Evolutionary conservation across 2,888 invertebrate species (phyloP).

Genomic region (Drosophila fungiperda): DNA sequence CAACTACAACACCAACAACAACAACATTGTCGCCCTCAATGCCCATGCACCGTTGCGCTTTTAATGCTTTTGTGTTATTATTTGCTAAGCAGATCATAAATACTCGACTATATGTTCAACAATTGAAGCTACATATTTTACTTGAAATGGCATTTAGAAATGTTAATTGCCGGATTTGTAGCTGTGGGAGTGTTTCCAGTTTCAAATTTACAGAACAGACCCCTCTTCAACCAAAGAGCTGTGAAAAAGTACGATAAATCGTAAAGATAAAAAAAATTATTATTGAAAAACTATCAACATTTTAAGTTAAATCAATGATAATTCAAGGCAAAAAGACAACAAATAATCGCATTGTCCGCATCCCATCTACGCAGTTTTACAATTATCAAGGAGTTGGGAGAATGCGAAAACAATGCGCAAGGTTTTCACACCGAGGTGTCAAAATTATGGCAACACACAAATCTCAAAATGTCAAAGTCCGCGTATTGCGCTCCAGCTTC

Average conservation of each 20-base stretch:
- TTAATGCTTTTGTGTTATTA: slow-evolving; percentile 70
- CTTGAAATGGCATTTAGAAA: slow-evolving; percentile 69
- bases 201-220: slow-evolving; percentile 14
- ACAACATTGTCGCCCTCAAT: slow-evolving; percentile 71
- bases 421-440: slow-evolving; percentile 72
- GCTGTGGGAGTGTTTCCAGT: slow-evolving; percentile 19
- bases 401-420: slow-evolving; percentile 48
- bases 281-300: not conserved
- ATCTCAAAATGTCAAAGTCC: slow-evolving; percentile 60
- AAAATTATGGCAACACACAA: slow-evolving; percentile 42
- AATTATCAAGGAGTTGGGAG: slow-evolving; percentile 13
- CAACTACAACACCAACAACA: slow-evolving; percentile 15
- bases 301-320: not conserved
- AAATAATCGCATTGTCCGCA: slow-evolving; percentile 18
- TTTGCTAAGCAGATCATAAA: slow-evolving; percentile 72
- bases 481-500: slow-evolving; percentile 11
- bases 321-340: slow-evolving; percentile 1
- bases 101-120: slow-evolving; percentile 37
- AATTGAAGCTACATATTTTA: slow-evolving; percentile 47
- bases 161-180: slow-evolving; percentile 59
- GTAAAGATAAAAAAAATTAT: not conserved
- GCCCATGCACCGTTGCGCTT: slow-evolving; percentile 74
- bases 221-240: not conserved
- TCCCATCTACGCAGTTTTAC: slow-evolving; percentile 22
- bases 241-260: slow-evolving; percentile 5